These are phyloP conservation scores for Polydrusus pterygomalis DNA, from an alignment of 2,888 invertebrate species.

Conservation along the genomic window DNA sequence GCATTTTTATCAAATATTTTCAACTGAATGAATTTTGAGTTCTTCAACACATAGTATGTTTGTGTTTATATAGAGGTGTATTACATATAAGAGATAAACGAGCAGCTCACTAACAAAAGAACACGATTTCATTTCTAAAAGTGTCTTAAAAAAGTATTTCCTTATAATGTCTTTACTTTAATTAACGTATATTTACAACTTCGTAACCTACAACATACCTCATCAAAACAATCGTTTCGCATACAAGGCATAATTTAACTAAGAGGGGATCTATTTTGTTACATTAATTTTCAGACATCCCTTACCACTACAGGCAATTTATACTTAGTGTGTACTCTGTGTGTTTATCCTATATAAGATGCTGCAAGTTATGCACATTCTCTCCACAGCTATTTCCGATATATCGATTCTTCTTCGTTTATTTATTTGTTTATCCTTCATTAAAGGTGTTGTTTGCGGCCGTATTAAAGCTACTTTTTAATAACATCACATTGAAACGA, in stretches of 20 bases:
- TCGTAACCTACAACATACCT: not conserved
- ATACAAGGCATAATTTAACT: not conserved
- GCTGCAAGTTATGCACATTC: constrained; percentile 13
- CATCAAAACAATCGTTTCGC: not conserved
- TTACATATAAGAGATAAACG: too few species aligned
- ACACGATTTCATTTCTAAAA: too few species aligned
- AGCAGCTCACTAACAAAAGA: too few species aligned
- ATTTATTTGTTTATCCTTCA: constrained; percentile 32
- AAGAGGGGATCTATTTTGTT: not conserved
- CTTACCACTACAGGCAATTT: not conserved
- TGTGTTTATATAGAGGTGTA: too few species aligned
- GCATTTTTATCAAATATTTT: not conserved
- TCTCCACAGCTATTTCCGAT: constrained; percentile 3
- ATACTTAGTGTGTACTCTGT: not conserved
- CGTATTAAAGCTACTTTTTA: constrained; percentile 8
- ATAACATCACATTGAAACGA: not conserved
- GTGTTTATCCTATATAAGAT: not conserved
- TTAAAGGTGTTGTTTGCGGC: constrained; percentile 27
- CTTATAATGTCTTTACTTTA: too few species aligned
- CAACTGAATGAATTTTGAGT: not conserved
- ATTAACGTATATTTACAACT: not conserved
- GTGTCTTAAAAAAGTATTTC: too few species aligned
- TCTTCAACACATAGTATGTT: too few species aligned
- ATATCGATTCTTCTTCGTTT: constrained; percentile 20
- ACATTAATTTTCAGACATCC: constrained; percentile 4